Evolutionary conservation across 1,140 invertebrate genomes (phyloP).

Genomic region (Platorchestia sp.): DNA sequence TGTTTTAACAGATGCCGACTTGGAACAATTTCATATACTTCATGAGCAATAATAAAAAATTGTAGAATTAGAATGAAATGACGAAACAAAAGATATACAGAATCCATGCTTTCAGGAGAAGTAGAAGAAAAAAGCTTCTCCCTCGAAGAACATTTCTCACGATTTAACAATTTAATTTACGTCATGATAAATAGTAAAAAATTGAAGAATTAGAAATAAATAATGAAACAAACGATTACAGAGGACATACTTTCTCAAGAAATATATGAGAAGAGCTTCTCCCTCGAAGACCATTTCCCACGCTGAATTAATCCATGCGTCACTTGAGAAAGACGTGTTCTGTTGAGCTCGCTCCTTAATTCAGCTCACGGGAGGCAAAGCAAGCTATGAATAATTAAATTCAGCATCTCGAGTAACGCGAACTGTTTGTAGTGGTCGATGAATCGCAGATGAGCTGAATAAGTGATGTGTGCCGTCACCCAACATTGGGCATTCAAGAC

Average conservation of each 20-base stretch:
- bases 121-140: neutral
- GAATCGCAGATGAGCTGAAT: neutral
- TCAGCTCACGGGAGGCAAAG: neutral
- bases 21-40: too few species aligned
- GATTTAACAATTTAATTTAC: too few species aligned
- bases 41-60: too few species aligned
- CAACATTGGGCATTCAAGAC: neutral
- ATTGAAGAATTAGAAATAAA: neutral
- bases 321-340: neutral
- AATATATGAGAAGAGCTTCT: neutral
- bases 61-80: neutral
- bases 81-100: neutral
- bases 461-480: slow-evolving; percentile 5
- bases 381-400: neutral
- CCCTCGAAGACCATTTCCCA: neutral
- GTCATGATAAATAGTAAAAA: too few species aligned
- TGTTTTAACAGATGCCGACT: too few species aligned
- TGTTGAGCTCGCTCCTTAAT: neutral
- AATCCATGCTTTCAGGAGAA: neutral
- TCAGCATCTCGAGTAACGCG: neutral
- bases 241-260: neutral
- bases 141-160: neutral
- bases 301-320: neutral
- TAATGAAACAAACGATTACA: neutral
- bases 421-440: neutral